These are phyloP conservation scores for Palythoa caribaeorum DNA, from an alignment of 92 coral and sea anemone species.

Conservation along the genomic window DNA sequence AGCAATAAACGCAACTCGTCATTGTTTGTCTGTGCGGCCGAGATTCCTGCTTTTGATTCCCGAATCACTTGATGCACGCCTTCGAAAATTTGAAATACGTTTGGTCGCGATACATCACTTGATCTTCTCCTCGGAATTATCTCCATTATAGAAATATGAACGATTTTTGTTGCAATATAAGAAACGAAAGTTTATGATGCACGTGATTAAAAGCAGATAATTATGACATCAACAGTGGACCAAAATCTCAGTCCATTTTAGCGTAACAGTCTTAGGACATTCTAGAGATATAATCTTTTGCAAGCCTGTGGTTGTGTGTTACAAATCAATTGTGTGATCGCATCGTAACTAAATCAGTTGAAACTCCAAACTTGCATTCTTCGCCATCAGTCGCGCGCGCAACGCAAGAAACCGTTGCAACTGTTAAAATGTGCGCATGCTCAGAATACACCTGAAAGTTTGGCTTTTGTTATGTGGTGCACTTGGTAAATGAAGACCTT, in stretches of 20 bases:
- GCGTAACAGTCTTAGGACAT: background rate
- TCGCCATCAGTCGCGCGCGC: constrained; percentile 8
- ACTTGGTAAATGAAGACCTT: too few species aligned
- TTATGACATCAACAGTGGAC: constrained; percentile 28
- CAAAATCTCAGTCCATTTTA: background rate
- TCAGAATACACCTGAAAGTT: background rate
- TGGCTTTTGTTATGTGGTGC: background rate
- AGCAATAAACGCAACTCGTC: constrained; percentile 33
- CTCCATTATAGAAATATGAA: background rate
- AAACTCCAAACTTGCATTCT: background rate
- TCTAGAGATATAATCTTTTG: background rate
- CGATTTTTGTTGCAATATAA: background rate
- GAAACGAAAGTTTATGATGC: background rate
- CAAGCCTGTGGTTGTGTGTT: too few species aligned
- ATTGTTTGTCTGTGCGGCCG: constrained; percentile 24
- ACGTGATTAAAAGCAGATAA: background rate
- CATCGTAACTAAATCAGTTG: background rate
- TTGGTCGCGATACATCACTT: background rate
- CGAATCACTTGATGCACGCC: constrained; percentile 34
- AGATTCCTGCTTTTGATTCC: constrained; percentile 21
- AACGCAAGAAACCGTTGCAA: background rate
- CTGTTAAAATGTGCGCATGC: background rate
- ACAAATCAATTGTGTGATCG: background rate
- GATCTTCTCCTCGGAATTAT: constrained; percentile 34
- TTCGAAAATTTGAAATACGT: constrained; percentile 25